These are phyloP conservation scores for Anolis sagrei DNA, from an alignment of 2,113 vertebrate genomes.

Conservation along the genomic window DNA sequence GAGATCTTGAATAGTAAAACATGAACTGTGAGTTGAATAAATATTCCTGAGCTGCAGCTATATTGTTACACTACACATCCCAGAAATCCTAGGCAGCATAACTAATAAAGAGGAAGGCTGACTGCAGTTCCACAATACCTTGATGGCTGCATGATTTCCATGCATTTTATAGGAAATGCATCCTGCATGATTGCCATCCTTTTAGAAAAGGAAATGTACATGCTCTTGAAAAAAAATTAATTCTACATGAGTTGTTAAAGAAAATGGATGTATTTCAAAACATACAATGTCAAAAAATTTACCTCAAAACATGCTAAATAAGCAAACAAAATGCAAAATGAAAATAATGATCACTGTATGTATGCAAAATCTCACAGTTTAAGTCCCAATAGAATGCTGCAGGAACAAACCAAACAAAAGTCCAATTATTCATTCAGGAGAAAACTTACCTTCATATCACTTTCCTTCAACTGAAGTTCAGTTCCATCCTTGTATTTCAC, in stretches of 20 bases:
- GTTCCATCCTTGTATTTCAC: slow-evolving; percentile 98
- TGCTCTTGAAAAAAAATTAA: background rate
- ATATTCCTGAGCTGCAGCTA: background rate
- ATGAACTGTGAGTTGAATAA: background rate
- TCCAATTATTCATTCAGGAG: background rate
- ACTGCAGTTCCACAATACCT: no score
- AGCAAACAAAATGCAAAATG: background rate
- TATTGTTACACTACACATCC: no score
- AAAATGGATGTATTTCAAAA: background rate
- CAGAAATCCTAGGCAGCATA: no score
- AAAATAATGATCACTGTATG: background rate
- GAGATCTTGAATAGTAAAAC: background rate
- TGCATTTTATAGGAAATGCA: background rate
- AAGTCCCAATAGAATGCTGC: fast-evolving
- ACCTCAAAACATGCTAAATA: background rate
- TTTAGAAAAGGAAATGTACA: no score
- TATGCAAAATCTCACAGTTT: background rate
- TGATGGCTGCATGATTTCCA: background rate
- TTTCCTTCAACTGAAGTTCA: slow-evolving; percentile 89
- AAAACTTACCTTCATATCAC: slow-evolving; percentile 86
- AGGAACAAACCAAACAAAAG: background rate
- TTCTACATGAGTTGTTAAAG: background rate
- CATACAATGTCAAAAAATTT: background rate
- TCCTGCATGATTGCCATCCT: no score
- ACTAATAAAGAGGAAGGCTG: no score